Conservation (phyloP, 2,888 invertebrate species). For the Marronus borbonicus region DNA sequence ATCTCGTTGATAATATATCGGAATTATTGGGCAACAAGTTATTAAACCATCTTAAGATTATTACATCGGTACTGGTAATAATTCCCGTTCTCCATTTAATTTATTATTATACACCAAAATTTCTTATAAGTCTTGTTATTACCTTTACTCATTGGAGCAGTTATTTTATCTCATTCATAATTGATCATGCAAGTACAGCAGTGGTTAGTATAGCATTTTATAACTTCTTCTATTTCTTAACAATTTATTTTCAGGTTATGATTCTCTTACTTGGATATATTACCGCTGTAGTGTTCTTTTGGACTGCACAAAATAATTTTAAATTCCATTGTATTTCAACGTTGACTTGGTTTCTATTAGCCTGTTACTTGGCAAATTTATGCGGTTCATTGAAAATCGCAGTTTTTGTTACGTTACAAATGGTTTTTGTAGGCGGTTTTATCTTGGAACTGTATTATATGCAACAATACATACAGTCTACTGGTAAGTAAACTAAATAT, state of each 20-base stretch:
- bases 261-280: constrained; percentile 80
- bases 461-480: constrained; percentile 71
- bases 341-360: constrained; percentile 82
- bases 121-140: constrained; percentile 76
- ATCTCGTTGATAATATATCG: constrained; percentile 82
- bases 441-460: constrained; percentile 75
- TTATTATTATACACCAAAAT: constrained; percentile 82
- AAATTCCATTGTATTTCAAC: constrained; percentile 81
- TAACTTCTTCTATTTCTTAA: constrained; percentile 13
- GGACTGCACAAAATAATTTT: constrained; percentile 81
- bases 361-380: constrained; percentile 83
- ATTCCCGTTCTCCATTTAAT: constrained; percentile 74
- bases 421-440: constrained; percentile 79
- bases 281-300: constrained; percentile 80
- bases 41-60: constrained; percentile 77
- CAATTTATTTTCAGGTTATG: constrained; percentile 73
- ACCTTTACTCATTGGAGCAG: constrained; percentile 63
- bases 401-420: constrained; percentile 79
- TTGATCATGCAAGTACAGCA: constrained; percentile 65
- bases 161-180: constrained; percentile 64
- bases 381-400: constrained; percentile 85
- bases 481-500: constrained; percentile 65
- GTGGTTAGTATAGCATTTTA: constrained; percentile 63
- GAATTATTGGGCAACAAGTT: constrained; percentile 83
- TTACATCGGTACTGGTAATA: constrained; percentile 70